Base-by-base conservation (phyloP, 2,113 vertebrate genomes). In the Alouatta palliata region DNA sequence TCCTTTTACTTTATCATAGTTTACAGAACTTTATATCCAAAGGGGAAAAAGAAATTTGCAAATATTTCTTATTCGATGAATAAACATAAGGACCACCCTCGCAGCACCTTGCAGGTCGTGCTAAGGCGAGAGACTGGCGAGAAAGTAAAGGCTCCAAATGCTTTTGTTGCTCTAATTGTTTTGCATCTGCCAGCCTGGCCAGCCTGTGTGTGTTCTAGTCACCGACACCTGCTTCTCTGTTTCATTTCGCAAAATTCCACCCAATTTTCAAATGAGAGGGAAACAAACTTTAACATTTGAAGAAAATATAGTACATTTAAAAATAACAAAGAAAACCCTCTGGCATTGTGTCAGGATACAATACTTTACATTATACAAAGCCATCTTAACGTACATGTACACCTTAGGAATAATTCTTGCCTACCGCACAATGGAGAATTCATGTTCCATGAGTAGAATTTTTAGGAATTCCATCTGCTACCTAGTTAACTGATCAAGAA, bases 41-140 rank as follows among this genome's bases (percentile, higher is more conserved):
- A 92, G 90, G 96, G 70, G 32, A 94, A 96, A 77, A 23, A 90
- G 64, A 96, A 95, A 96, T 95, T 91, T 96, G 84, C 87, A 97
- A 92, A 80, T 92, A 95, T 93, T 95, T 92, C 61, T 89, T 64
- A 84, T 35, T 90, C 20, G 1, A 95, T 97, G 97, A 97, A 96
- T 98, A 97, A 97, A 96, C 94, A 97, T 96, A 91, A 96, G 92
- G 71, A 79, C 87, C 81, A 87, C 80, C 76, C 95, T 97, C 80
- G 52, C 7, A 96, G 87, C 84, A 73, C n/a, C 95, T 93, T 90
- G 43, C 83, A 95, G 81, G 71, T 64, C 93, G 64, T 52, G 19
- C 25, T 76, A 87, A 93, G 61, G 61, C 84, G 47, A 66, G 70
- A 90, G 40, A 81, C n/a, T 92, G 77, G 47, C 64, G 76, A 91